These are phyloP conservation scores for human DNA, from an alignment of 2,113 vertebrate species.

Conservation along the genomic window GRCh38 chrX:55177501-55178000, in stretches of 20 bases:
- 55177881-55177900: neutral
- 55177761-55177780: neutral
- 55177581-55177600: too few species aligned
- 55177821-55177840: neutral
- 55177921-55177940: neutral
- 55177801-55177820: neutral
- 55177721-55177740: neutral
- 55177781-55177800: neutral
- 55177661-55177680: too few species aligned
- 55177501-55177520: too few species aligned
- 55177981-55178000: neutral
- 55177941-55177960: too few species aligned
- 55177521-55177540: too few species aligned
- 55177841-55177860: neutral
- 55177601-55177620: too few species aligned
- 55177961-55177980: neutral
- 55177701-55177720: neutral
- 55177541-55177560: too few species aligned
- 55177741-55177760: neutral
- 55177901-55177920: neutral
- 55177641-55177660: too few species aligned
- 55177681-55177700: neutral
- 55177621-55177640: too few species aligned
- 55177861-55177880: neutral
- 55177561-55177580: too few species aligned